Conservation (phyloP, 2,888 invertebrate genomes). For the Megaustenia siamemsis region DNA sequence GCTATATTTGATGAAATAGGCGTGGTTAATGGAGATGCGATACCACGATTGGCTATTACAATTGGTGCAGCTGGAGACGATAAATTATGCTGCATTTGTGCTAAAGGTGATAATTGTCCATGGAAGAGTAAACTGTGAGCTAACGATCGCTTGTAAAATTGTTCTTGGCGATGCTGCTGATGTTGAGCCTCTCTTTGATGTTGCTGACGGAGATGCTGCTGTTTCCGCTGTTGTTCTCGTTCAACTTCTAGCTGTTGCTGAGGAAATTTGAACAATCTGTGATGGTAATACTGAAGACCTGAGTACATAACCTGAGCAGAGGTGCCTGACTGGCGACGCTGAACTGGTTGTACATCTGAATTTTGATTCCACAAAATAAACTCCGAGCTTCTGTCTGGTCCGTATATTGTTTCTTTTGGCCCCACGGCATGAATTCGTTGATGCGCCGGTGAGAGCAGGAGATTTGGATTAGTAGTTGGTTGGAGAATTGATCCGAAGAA, state of each 20-base stretch:
- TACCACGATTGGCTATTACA: not conserved
- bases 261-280: not conserved
- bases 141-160: not conserved
- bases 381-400: not conserved
- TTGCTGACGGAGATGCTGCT: slow-evolving; percentile 25
- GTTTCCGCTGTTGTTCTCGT: slow-evolving; percentile 12
- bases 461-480: not conserved
- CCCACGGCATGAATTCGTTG: not conserved
- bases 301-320: not conserved
- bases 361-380: not conserved
- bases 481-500: slow-evolving; percentile 11
- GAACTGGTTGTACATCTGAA: not conserved
- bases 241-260: slow-evolving; percentile 2
- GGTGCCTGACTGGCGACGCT: not conserved
- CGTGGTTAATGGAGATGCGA: slow-evolving; percentile 9
- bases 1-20: slow-evolving; percentile 20
- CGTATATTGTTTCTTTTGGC: not conserved
- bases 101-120: not conserved
- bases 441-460: slow-evolving; percentile 14
- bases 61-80: not conserved
- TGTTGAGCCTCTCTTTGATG: not conserved
- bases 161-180: slow-evolving; percentile 4
- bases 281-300: not conserved
- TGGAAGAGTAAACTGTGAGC: slow-evolving; percentile 12
- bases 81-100: slow-evolving; percentile 23